Base-by-base conservation (phyloP, 2,113 vertebrate species). In the Crocuta crocuta region DNA sequence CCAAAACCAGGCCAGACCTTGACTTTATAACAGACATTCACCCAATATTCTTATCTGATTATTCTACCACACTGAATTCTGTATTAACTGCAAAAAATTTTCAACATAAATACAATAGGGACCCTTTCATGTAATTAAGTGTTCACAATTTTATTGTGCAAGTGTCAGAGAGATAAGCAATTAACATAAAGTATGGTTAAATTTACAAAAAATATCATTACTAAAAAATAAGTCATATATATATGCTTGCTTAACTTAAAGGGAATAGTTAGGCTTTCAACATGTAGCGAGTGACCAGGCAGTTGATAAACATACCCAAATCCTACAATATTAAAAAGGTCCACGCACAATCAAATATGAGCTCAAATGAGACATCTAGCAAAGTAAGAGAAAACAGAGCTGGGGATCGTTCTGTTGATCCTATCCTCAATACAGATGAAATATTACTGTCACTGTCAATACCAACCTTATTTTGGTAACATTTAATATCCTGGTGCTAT, bases 171-270 rank as follows among this genome's bases (percentile, higher is more conserved):
- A 85, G 24, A 73, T 61, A 78, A 94, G 33, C 12, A 90, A 83
- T 79, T 81, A 79, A 80, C 1, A 80, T 89, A 93, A 96, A 80
- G 12, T 84, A 93, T 58, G 68, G 39, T 55, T 7, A 85, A 48
- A 81, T 91, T 94, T 91, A 96, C 7, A 93, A 80, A 86, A 90
- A 83, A 9, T 2, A 74, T 78, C 31, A 91, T 93, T 92, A 12
- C 43, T 74, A 26, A 87, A 90, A 94, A 83, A 76, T 80, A 50
- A 97, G 21, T n/a, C 76, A 74, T 89, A 43, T 33, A 1, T 71
- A 15, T 73, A 2, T 61, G 28, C 33, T 91, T 91, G 85, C 48
- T 86, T 76, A 97, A 82, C 31, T 91, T 70, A 68, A 94, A 87
- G 28, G 26, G 10, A 92, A 84, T 21, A 74, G 7, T 93, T 74